Percentiles rank a stretch among this genome's conserved stretches.
Evolutionary conservation across 2,888 invertebrate species (phyloP).

Genomic region (Sinotaia quadrata): DNA sequence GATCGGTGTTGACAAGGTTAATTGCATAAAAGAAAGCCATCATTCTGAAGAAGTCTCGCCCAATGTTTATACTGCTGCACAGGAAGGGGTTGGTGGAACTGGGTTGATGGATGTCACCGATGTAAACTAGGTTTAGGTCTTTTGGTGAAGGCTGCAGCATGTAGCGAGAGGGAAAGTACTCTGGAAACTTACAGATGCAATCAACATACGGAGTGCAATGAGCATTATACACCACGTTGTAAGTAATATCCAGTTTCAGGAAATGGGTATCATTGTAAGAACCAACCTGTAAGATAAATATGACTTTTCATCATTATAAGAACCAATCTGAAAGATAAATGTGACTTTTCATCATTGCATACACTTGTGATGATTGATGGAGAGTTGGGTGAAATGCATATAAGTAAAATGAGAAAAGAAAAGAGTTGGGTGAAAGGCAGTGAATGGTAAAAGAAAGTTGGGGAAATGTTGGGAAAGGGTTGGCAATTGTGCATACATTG

Average conservation of each 20-base stretch:
- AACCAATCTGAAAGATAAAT: no score
- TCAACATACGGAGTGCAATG: constrained; percentile 41
- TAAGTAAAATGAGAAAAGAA: neutral
- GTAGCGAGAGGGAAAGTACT: constrained; percentile 56
- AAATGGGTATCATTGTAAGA: constrained; percentile 66
- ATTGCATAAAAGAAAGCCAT: constrained; percentile 73
- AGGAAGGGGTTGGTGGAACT: constrained; percentile 61
- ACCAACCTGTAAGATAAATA: constrained; percentile 60
- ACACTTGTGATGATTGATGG: no score
- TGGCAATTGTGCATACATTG: no score
- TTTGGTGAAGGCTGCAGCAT: constrained; percentile 52
- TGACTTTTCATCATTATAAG: no score
- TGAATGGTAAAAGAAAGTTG: neutral
- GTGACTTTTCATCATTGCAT: no score
- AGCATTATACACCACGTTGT: constrained; percentile 50
- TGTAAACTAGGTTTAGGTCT: constrained; percentile 68
- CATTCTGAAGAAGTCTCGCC: constrained; percentile 62
- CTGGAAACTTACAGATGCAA: constrained; percentile 47
- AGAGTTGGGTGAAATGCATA: no score
- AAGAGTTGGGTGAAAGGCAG: neutral
- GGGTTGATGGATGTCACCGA: constrained; percentile 71
- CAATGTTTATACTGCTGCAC: constrained; percentile 69
- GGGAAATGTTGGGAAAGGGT: no score
- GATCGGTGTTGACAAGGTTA: constrained; percentile 67
- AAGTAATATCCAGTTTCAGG: constrained; percentile 62